Conservation (phyloP, 2,797 vertebrate genomes). For the Myotis pilosus region DNA sequence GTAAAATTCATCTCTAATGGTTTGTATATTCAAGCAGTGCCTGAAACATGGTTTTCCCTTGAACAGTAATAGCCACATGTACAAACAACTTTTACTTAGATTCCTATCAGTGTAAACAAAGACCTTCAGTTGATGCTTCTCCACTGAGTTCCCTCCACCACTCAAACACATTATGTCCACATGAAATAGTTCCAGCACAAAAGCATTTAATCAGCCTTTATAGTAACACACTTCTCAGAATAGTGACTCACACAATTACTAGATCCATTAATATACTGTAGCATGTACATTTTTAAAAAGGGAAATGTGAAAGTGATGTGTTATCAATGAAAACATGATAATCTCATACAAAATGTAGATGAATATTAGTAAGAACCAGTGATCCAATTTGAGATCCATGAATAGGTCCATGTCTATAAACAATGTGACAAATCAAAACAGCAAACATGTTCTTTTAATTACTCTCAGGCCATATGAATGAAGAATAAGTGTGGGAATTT, state of each 20-base stretch:
- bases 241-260: not conserved
- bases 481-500: not conserved
- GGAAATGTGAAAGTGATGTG: not conserved
- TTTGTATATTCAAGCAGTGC: not conserved
- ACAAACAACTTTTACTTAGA: not conserved
- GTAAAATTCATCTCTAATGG: not conserved
- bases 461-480: not conserved
- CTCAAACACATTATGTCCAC: not conserved
- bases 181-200: not conserved
- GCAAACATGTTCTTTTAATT: not conserved
- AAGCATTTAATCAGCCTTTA: not conserved
- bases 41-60: not conserved
- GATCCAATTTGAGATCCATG: not conserved
- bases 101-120: not conserved
- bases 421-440: not conserved
- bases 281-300: not conserved
- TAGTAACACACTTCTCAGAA: not conserved
- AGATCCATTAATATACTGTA: no score
- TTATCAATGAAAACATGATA: not conserved
- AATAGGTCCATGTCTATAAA: not conserved
- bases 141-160: not conserved
- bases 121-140: not conserved
- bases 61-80: not conserved
- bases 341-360: not conserved
- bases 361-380: not conserved